Base-by-base conservation (phyloP, 2,888 invertebrate species). In the Drosophila parthenogenetica region DNA sequence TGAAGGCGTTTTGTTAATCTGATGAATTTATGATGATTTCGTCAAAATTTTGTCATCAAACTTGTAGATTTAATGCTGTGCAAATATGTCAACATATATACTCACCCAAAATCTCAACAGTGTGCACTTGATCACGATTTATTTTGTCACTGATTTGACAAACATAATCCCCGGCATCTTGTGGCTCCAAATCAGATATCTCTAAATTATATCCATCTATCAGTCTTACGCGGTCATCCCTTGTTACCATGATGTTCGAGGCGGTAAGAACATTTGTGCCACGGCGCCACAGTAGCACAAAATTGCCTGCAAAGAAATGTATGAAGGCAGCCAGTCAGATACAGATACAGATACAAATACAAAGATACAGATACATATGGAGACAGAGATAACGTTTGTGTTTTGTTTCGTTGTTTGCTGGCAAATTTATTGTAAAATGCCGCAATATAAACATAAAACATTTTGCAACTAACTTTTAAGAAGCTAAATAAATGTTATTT, bases 261-360 rank as follows among this genome's bases (percentile, higher is more conserved):
- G 95, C 95, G n/a, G 95, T 95, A 76, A 95, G 93, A 17, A 95
- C 95, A 11, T 95, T 94, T n/a, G 94, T 93, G 10, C 95, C 95
- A 50, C 95, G 93, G 73, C 95, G 93, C 95, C 95, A 95, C 60
- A 95, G 93, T 69, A 95, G 92, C 66, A 95, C 95, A 82, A 94
- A 93, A 29, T 94, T 94, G 11, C 95, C 95, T 95, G 87, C 46
- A 89, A 89, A 90, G 53, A 64, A 43, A 50, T 37, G 25, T 54
- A 8, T 29, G 25, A 11, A 22, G 32, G 40, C 39, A 54, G 45
- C 13, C 29, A 53, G 43, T 53, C 37, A 55, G 50, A 46, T 35
- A 60, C 29, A 57, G 32, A 53, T 37, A 45, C 29, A 42, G 8
- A 14, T 42, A 53, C 19, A 42, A 4, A 3, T 42, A 16, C 39